Base-by-base conservation (phyloP, 2,797 vertebrate species). In the Synaphobranchus kaupii region DNA sequence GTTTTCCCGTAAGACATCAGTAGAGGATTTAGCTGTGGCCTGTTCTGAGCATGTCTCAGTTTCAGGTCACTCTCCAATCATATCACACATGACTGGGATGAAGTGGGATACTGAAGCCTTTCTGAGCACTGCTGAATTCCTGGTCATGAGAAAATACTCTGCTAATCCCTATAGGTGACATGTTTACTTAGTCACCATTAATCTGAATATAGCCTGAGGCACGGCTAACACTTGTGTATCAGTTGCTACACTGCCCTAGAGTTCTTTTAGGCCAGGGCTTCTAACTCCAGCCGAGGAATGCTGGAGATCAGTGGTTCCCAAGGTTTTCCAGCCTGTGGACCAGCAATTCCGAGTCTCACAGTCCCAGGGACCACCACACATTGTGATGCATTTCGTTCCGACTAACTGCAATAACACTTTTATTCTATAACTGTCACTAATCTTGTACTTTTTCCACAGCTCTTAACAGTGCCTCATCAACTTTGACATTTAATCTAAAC, bases 151-250 rank as follows among this genome's bases (percentile, higher is more conserved):
- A 84, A 84, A 84, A 58, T 84, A 66, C 84, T 66, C 3, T 12
- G 31, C 25, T 84, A 84, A 84, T 60, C 54, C 56, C 84, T 84
- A 15, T 84, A 84, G 39, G 31, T 84, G 84, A 63, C 84, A 47
- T 66, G 56, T 84, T 84, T 63, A 63, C 34, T 60, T 54, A 58
- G n/a, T 84, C 84, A 60, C 34, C 84, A 60, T 80, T 80, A 80
- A 80, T 80, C 39, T 80, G 76, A 48, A 31, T 39, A 8, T 44
- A 44, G 12, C 31, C 71, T 17, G 31, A n/a, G 50, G 47, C 47
- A 52, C 17, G 25, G 50, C 22, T 54, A 83, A 83, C 34, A 17
- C 34, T 71, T 31, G 28, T 71, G 66, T 71, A 71, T 71, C 66
- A 71, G n/a, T 71, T 71, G 66, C 66, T 71, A n/a, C 25, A 66